Base-by-base conservation (phyloP, 2,888 invertebrate genomes). In the Plebejus melissa region DNA sequence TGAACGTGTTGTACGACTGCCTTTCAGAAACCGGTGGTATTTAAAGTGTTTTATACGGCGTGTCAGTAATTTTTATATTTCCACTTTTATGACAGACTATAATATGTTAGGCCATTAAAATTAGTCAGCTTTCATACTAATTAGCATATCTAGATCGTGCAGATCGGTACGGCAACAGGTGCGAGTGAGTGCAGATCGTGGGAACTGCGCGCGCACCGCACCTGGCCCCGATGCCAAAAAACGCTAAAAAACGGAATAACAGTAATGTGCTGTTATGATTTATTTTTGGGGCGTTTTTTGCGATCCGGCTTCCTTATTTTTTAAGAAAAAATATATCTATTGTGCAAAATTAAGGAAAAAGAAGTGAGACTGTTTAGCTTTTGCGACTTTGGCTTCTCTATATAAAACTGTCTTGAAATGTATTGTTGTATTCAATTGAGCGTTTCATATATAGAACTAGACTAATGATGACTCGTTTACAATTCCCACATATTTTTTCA, bases 161-260 rank as follows among this genome's bases (percentile, higher is more conserved):
- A 28, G 28, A 28, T 60, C 22, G 4, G 9, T 4, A 60, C 60
- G 22, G 60, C 60, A 28, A 60, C 60, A 60, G 60, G 60, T 60
- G 60, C 22, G 28, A 9, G 60, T 28, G 9, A 22, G n/a, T 60
- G 60, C 11, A 58, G 28, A 60, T 60, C 60, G 60, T 60, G 60
- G 60, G 60, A 60, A 28, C 28, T 54, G 54, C 54, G 54, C 60
- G 28, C 60, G 60, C 60, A 60, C 60, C 60, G 60, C 60, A 11
- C 7, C 60, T 58, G 58, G 58, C 60, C 28, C 11, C 22, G 1
- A 28, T 11, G 9, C 22, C 60, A 60, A 60, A 58, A 60, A 60
- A 60, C 60, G 28, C 11, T 60, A 60, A 60, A 60, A 60, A 60
- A 60, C 28, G 1, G 60, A 9, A 60, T 60, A 60, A 60, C 60